phyloP scores from a whole-genome alignment of 1,140 invertebrate genomes.

The Bacillus rossius region DNA sequence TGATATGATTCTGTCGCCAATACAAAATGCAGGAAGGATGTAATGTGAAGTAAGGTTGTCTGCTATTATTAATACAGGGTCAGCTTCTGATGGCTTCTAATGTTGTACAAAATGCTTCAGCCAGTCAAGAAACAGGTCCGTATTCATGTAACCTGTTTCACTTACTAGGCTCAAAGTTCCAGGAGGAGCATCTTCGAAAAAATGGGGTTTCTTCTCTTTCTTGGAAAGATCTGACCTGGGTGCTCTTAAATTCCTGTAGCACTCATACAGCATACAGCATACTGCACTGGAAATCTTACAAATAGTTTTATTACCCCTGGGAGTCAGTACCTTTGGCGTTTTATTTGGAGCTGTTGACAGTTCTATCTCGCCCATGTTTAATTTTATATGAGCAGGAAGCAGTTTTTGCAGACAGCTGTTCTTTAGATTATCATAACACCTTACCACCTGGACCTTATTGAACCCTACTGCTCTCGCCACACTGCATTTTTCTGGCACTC shows the following conservation, averaged over 20 bases:
- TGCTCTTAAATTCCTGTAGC: neutral
- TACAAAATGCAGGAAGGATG: neutral
- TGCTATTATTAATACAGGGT: neutral
- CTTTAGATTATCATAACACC: slow-evolving; percentile 16
- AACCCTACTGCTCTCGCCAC: slow-evolving; percentile 8
- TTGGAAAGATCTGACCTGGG: neutral
- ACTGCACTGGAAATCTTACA: neutral
- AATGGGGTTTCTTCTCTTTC: neutral
- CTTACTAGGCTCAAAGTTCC: neutral
- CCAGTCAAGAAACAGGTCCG: neutral
- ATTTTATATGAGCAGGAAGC: neutral
- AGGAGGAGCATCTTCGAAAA: neutral
- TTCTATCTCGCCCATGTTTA: neutral
- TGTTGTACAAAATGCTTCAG: neutral
- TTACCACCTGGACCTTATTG: slow-evolving; percentile 27
- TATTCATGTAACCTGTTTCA: neutral
- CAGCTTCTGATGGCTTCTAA: neutral
- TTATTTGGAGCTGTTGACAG: neutral
- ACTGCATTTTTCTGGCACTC: no score
- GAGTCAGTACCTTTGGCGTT: neutral
- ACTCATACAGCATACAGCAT: neutral
- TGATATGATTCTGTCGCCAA: no score
- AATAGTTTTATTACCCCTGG: neutral
- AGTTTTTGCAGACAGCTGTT: neutral
- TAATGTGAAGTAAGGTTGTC: neutral